Evolutionary conservation across 1,140 invertebrate genomes (phyloP).

Genomic region (Holcopasites calliopsidis): DNA sequence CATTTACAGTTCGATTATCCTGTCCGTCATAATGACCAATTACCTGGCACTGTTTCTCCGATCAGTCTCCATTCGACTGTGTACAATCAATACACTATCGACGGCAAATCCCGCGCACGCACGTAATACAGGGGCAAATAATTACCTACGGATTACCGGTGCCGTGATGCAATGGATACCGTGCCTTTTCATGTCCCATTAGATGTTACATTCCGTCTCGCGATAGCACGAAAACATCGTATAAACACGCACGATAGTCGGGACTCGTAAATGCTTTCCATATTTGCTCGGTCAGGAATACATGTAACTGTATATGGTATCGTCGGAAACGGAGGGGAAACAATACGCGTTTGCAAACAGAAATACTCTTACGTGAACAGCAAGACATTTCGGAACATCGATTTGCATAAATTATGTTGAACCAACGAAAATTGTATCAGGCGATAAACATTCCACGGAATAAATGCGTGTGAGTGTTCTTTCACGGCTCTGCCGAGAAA

Average conservation of each 20-base stretch:
- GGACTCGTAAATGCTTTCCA: constrained; percentile 7
- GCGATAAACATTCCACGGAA: not conserved
- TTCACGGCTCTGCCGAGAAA: not conserved
- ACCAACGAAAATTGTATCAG: not conserved
- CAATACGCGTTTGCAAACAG: not conserved
- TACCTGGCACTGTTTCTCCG: constrained; percentile 40
- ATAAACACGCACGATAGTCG: constrained; percentile 44
- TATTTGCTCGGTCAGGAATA: not conserved
- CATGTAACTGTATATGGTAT: not conserved
- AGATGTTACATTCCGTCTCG: constrained; percentile 1
- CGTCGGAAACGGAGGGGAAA: not conserved
- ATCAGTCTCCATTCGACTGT: constrained; percentile 30
- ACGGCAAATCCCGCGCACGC: constrained; percentile 22
- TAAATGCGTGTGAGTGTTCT: not conserved
- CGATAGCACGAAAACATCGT: constrained; percentile 54
- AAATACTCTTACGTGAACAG: not conserved
- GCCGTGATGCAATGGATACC: constrained; percentile 47
- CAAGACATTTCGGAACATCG: not conserved
- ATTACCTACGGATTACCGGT: constrained; percentile 49
- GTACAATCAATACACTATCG: constrained; percentile 34
- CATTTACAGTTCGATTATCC: constrained; percentile 60
- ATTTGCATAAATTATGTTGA: not conserved
- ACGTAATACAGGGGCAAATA: constrained; percentile 53
- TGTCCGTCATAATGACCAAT: constrained; percentile 53
- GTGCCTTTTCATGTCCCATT: constrained; percentile 54